Base-by-base conservation (phyloP, 2,113 vertebrate genomes). In the Anseranas semipalmata region DNA sequence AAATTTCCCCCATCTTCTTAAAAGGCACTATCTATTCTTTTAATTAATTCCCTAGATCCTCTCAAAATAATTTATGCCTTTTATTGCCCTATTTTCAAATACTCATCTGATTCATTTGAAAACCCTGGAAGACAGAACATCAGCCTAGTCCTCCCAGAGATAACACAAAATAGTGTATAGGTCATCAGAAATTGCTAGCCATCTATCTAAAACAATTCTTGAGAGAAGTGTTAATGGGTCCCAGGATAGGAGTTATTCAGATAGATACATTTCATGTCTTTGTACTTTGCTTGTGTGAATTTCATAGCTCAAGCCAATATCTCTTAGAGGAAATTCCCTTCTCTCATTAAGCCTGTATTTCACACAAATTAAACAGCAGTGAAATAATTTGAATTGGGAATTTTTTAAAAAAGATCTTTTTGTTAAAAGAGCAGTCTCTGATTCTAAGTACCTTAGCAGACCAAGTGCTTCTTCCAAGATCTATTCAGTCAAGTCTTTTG, bases 311-410 rank as follows among this genome's bases (percentile, higher is more conserved):
- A 86, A 67, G 15, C 48, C 33, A 65, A 15, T 85, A 67, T 25
- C 48, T 95, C 46, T 43, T 77, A 46, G 9, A 81, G 12, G 32
- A 95, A 93, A 94, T 94, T 91, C 94, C 89, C 91, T 62, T 87
- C 91, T 87, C 95, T 96, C 96, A 94, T 95, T 93, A 95, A 91
- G 43, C 60, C 62, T 82, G 18, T 65, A 78, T 96, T 94, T 93
- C 66, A 94, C 66, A 79, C 39, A 89, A 87, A 97, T 95, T 85
- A 85, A 93, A 87, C 37, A 80, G 55, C 17, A 80, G 52, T 60
- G 30, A 89, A 95, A 10, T 96, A 85, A 93, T 94, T 74, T 79
- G 73, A 87, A 89, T 70, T 68, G 84, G 39, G 77, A 94, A 1
- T 52, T 90, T 62, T 75, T 35, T 75, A 65, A 94, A 94, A 83